Evolutionary conservation across 2,797 vertebrate genomes (phyloP).

Genomic region (Sebastes hubbsi): DNA sequence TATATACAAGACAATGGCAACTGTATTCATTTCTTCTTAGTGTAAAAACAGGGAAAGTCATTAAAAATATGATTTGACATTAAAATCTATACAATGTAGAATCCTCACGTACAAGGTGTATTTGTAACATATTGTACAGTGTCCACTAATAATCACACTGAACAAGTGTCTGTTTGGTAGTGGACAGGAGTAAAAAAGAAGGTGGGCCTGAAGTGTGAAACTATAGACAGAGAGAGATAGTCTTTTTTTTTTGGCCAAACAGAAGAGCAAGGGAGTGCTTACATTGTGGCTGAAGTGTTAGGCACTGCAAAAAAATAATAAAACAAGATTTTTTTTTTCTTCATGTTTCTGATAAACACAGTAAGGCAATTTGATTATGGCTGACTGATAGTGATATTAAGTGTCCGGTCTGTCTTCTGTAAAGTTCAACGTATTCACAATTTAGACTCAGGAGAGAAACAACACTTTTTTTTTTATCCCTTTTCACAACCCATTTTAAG

Average conservation of each 20-base stretch:
- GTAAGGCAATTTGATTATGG: slow-evolving; percentile 84
- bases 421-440: slow-evolving; percentile 63
- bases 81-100: slow-evolving; percentile 34
- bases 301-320: slow-evolving; percentile 70
- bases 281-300: slow-evolving; percentile 77
- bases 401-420: slow-evolving; percentile 54
- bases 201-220: slow-evolving; percentile 32
- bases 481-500: slow-evolving; percentile 78
- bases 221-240: slow-evolving; percentile 8
- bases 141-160: neutral
- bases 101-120: slow-evolving; percentile 8
- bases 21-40: slow-evolving; percentile 3
- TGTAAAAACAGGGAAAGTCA: slow-evolving; percentile 19
- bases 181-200: neutral
- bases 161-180: slow-evolving; percentile 12
- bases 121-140: neutral
- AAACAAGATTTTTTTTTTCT: slow-evolving; percentile 35
- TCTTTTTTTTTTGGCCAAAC: slow-evolving; percentile 31
- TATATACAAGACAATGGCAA: slow-evolving; percentile 28
- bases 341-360: slow-evolving; percentile 66
- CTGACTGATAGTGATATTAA: slow-evolving; percentile 68
- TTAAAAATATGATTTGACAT: slow-evolving; percentile 42
- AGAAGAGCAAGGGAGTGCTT: slow-evolving; percentile 61
- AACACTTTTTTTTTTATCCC: slow-evolving; percentile 50
- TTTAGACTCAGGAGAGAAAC: slow-evolving; percentile 70